Percentiles rank a stretch among this genome's conserved stretches.
These are phyloP conservation scores for Acleris holmiana DNA, from an alignment of 2,888 invertebrate genomes.

Conservation along the genomic window DNA sequence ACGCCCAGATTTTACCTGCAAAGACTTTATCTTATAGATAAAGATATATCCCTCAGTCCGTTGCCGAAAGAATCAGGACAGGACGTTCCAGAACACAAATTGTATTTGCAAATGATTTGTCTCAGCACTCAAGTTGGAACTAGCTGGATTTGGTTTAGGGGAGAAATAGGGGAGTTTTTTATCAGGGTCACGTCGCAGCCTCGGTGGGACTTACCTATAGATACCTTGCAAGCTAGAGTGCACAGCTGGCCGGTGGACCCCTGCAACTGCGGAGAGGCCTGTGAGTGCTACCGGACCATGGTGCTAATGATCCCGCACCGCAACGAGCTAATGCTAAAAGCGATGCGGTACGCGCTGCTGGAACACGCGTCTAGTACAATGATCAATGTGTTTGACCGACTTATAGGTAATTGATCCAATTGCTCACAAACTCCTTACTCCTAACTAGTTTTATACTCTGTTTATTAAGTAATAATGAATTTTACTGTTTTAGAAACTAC, in stretches of 20 bases:
- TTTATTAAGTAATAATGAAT: background rate
- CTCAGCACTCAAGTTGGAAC: conserved; percentile 67
- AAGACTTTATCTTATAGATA: conserved; percentile 68
- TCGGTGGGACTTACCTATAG: conserved; percentile 71
- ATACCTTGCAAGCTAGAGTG: conserved; percentile 64
- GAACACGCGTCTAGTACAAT: conserved; percentile 70
- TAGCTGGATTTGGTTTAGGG: conserved; percentile 74
- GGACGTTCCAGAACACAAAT: conserved; percentile 61
- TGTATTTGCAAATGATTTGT: conserved; percentile 70
- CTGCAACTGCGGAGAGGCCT: conserved; percentile 71
- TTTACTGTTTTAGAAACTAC: conserved; percentile 58
- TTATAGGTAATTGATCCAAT: conserved; percentile 59
- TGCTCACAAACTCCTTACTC: background rate
- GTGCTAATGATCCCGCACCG: conserved; percentile 68
- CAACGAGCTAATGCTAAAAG: conserved; percentile 72
- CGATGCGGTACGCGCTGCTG: conserved; percentile 66
- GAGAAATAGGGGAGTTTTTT: conserved; percentile 71
- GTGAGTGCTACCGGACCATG: conserved; percentile 73
- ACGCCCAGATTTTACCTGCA: conserved; percentile 62
- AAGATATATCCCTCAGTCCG: conserved; percentile 60
- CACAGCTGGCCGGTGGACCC: conserved; percentile 69
- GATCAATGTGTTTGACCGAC: conserved; percentile 67
- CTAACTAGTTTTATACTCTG: background rate
- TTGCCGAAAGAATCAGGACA: conserved; percentile 60
- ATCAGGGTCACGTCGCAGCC: conserved; percentile 70